Conservation (phyloP, 2,113 vertebrate genomes). For the Protomyctophum bolini region DNA sequence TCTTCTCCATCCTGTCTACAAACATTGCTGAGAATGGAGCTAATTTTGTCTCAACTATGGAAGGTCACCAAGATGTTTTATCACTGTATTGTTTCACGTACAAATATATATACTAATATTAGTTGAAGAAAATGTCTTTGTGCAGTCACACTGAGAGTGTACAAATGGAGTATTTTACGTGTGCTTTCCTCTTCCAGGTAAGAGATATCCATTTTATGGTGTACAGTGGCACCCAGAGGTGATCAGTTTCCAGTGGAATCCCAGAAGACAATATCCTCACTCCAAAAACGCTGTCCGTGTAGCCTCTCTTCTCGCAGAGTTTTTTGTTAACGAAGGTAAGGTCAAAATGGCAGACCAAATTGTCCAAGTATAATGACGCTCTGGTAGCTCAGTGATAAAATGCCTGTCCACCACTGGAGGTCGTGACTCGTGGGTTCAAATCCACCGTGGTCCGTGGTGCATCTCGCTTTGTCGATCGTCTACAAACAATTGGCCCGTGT, state of each 20-base stretch:
- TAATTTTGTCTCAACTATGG: conserved; percentile 81
- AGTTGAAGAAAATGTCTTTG: background rate
- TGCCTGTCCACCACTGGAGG: too few relatives aligned
- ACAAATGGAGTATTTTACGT: too few relatives aligned
- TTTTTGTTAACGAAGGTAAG: conserved; percentile 82
- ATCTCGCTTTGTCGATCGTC: too few relatives aligned
- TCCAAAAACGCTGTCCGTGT: conserved; percentile 73
- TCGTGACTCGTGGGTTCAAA: too few relatives aligned
- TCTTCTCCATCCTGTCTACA: conserved; percentile 79
- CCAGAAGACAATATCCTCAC: conserved; percentile 69
- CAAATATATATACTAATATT: background rate
- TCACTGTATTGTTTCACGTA: background rate
- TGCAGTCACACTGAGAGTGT: background rate
- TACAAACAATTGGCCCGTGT: too few relatives aligned
- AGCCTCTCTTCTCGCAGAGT: conserved; percentile 75
- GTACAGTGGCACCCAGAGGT: conserved; percentile 87
- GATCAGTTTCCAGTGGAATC: conserved; percentile 80
- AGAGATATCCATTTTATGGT: conserved; percentile 80
- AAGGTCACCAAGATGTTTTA: conserved; percentile 65
- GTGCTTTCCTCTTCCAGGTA: conserved; percentile 53
- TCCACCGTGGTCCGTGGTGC: too few relatives aligned
- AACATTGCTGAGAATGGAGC: conserved; percentile 73
- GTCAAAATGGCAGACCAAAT: too few relatives aligned
- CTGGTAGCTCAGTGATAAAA: too few relatives aligned
- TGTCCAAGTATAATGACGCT: too few relatives aligned